Evolutionary conservation across 1,140 invertebrate genomes (phyloP).

Genomic region (Lordiphosa mommai): DNA sequence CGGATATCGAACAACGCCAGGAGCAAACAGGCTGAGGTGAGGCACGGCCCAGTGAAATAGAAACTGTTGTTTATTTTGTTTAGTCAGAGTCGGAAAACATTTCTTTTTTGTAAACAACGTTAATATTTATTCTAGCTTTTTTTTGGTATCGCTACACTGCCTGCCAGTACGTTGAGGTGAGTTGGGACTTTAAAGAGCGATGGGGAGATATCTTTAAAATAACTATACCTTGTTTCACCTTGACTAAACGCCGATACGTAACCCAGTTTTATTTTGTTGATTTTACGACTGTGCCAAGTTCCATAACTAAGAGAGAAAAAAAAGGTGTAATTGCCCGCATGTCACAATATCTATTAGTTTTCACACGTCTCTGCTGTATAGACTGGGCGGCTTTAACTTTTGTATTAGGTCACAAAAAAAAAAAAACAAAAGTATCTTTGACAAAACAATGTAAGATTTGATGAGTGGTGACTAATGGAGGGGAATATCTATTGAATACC

Average conservation of each 20-base stretch:
- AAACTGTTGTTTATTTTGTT: slow-evolving; percentile 30
- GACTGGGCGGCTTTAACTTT: too few relatives aligned
- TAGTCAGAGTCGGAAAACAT: not conserved
- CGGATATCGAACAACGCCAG: slow-evolving; percentile 7
- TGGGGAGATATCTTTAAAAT: slow-evolving; percentile 2
- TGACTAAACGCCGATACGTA: slow-evolving; percentile 24
- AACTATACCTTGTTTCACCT: slow-evolving; percentile 23
- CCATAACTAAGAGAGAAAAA: slow-evolving; percentile 32
- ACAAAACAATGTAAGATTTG: too few relatives aligned
- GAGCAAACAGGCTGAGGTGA: not conserved
- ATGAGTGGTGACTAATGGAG: too few relatives aligned
- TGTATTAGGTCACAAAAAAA: too few relatives aligned
- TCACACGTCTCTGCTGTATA: slow-evolving; percentile 35
- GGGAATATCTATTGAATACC: too few relatives aligned
- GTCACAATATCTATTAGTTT: slow-evolving; percentile 40
- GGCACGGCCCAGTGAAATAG: slow-evolving; percentile 18
- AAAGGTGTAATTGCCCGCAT: slow-evolving; percentile 62
- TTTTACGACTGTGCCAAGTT: slow-evolving; percentile 49
- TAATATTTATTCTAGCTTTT: not conserved
- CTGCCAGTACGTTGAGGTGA: too few relatives aligned
- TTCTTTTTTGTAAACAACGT: not conserved
- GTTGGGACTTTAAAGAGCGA: not conserved
- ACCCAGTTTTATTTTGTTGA: slow-evolving; percentile 40
- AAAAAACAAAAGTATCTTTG: too few relatives aligned
- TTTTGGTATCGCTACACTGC: not conserved